A percentile compares a stretch with the other conserved stretches of the same genome.
Conservation (phyloP, 2,797 vertebrate genomes). For the Cossypha caffra region DNA sequence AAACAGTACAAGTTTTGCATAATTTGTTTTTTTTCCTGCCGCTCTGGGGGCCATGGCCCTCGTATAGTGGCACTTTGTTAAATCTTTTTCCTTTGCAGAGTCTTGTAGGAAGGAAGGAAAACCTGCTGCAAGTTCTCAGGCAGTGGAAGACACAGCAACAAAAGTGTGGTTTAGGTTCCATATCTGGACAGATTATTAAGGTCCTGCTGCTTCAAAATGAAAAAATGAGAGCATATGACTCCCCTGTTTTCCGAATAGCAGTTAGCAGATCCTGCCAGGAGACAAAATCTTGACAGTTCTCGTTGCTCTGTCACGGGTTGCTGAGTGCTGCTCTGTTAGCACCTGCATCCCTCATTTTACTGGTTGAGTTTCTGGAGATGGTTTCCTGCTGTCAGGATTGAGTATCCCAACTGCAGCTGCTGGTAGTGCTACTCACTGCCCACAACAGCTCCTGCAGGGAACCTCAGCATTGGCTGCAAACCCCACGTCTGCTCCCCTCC, state of each 20-base stretch:
- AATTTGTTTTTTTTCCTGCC: not conserved
- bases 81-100: not conserved
- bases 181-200: not conserved
- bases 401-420: not conserved
- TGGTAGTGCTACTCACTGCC: rapidly evolving
- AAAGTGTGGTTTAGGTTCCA: not conserved
- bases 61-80: not conserved
- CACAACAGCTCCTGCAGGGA: rapidly evolving
- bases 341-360: not conserved
- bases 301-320: not conserved
- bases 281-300: slow-evolving; percentile 28
- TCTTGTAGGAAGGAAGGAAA: not conserved
- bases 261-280: slow-evolving; percentile 1
- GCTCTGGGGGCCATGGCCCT: not conserved
- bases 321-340: slow-evolving; percentile 3
- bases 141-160: rapidly evolving
- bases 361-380: not conserved
- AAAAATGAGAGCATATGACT: not conserved
- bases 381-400: not conserved
- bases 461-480: not conserved
- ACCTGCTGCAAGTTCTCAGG: rapidly evolving
- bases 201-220: not conserved
- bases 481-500: not conserved
- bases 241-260: not conserved
- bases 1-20: not conserved